Percentiles rank a stretch among this genome's conserved stretches.
Evolutionary conservation across 92 coral and sea anemone species (phyloP).

Genomic region (Parazoanthus swiftii): DNA sequence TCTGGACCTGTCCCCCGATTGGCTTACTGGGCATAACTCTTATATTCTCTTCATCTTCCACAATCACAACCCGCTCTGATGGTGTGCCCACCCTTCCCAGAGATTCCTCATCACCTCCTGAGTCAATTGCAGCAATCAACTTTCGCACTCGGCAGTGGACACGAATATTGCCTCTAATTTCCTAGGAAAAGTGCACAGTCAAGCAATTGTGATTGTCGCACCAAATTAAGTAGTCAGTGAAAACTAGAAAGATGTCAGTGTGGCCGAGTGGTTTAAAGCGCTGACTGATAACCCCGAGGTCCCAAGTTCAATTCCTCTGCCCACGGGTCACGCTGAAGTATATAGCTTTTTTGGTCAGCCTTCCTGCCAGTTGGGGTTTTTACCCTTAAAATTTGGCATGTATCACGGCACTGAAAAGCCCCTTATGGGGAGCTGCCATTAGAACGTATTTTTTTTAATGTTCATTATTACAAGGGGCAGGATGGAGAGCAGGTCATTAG

Average conservation of each 20-base stretch:
- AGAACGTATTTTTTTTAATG: no score
- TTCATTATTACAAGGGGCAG: neutral
- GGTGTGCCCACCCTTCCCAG: conserved; percentile 88
- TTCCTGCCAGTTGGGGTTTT: no score
- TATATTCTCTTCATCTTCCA: conserved; percentile 83
- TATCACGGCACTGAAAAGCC: no score
- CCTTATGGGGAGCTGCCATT: no score
- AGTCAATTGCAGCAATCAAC: conserved; percentile 79
- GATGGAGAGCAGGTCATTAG: no score
- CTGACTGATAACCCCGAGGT: no score
- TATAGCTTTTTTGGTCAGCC: no score
- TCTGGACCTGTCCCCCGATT: conserved; percentile 71
- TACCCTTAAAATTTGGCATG: no score
- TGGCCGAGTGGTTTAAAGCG: no score
- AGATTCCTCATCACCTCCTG: conserved; percentile 67
- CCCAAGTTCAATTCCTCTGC: no score
- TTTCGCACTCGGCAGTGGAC: conserved; percentile 97
- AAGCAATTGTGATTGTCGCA: no score
- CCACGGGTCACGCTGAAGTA: no score
- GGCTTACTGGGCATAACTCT: conserved; percentile 84
- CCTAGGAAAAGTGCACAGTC: conserved; percentile 49
- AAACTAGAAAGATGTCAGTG: neutral
- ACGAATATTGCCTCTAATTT: conserved; percentile 96
- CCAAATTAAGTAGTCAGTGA: neutral
- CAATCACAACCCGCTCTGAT: conserved; percentile 84